Percentiles rank a stretch among this genome's conserved stretches.
phyloP scores from a whole-genome alignment of 2,888 invertebrate species.

The Aplocera efformata region DNA sequence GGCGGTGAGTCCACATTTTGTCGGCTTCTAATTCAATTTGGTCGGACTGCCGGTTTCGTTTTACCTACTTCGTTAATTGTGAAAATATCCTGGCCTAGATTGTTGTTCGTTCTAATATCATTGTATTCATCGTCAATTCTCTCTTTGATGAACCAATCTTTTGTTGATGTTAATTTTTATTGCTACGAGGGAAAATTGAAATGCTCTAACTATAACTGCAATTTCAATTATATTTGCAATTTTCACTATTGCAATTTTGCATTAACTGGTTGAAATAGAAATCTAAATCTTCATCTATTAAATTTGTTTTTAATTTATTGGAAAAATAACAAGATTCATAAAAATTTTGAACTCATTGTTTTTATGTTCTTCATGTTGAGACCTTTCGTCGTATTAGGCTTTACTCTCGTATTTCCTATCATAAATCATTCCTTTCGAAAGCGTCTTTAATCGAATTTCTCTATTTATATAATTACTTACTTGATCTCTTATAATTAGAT shows the following conservation, averaged over 20 bases:
- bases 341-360: neutral
- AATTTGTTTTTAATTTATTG: too few species aligned
- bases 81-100: slow-evolving; percentile 7
- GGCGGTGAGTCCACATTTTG: slow-evolving; percentile 42
- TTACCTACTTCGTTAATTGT: slow-evolving; percentile 7
- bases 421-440: slow-evolving; percentile 14
- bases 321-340: too few species aligned
- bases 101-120: neutral
- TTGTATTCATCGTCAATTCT: too few species aligned
- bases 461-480: slow-evolving; percentile 15
- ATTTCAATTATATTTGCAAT: too few species aligned
- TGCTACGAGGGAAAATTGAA: too few species aligned
- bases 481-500: slow-evolving; percentile 10
- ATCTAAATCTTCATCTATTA: too few species aligned
- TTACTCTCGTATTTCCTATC: slow-evolving; percentile 4
- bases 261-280: too few species aligned
- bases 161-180: too few species aligned
- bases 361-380: neutral
- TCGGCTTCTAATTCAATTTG: slow-evolving; percentile 53
- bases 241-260: too few species aligned
- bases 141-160: neutral
- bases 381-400: slow-evolving; percentile 4
- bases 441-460: slow-evolving; percentile 8
- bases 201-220: too few species aligned
- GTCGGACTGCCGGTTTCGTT: slow-evolving; percentile 32